Base-by-base conservation (phyloP, 2,888 invertebrate genomes). In the Catotricha subobsoleta region DNA sequence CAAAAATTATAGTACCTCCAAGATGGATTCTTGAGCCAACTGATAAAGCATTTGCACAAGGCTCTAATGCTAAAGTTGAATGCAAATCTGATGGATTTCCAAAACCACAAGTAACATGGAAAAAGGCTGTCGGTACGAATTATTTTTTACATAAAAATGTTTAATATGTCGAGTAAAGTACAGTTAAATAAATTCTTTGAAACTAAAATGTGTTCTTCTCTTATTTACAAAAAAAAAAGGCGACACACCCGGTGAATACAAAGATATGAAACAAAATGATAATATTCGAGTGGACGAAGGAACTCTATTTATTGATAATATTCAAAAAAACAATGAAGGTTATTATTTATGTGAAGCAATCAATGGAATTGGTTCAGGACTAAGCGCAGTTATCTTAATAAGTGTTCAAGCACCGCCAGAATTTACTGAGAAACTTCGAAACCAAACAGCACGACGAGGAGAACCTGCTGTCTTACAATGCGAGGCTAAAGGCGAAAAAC, bases 11-110 rank as follows among this genome's bases (percentile, higher is more conserved):
- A 91, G 91, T 91, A 56, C 91, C 91, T 54, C 91, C 91, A 48
- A 84, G 90, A 64, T 91, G 91, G 91, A 90, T 88, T 64, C 68
- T 90, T 55, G 88, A 90, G 65, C 91, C 91, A 42, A 87, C 87
- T 56, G 90, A 91, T 62, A 87, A 88, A 68, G 88, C 90, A 54
- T 90, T 90, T 66, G 88, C 90, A 49, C 88, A 90, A 67, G 88
- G 90, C 50, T 87, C 87, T 51, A 86, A 88, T 64, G 88, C 88
- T 50, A 80, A 86, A 60, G 83, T 91, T 54, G 90, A 91, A 72
- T 91, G 91, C 66, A 90, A 90, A 71, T 87, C 90, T 61, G 90
- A 90, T 67, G 90, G 91, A 54, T 91, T 90, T 69, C 91, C 90
- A 46, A 86, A 84, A 71, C 90, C 90, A 49, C 79, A 82, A 58